Evolutionary conservation across 2,888 invertebrate species (phyloP), one percentile per base, ranked within the genome.

Genomic region (Lasioglossum figueresi): DNA sequence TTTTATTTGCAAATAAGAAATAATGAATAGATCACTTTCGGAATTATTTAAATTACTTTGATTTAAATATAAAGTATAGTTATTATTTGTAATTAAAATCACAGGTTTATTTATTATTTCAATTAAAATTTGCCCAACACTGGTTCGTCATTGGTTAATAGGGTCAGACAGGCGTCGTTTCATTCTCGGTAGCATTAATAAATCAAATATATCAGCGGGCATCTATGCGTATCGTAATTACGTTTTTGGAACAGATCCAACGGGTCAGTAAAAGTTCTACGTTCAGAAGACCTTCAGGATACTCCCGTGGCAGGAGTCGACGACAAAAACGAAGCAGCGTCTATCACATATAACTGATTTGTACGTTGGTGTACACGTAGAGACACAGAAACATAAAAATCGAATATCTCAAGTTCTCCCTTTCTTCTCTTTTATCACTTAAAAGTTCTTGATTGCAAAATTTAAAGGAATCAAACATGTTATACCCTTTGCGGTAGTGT

Each of bases 271-370:
- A 81, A 85, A 86, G 71, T 72, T 84, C 76, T 45, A 76, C 40
- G 63, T 79, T 6, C 45, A 59, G 14, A 78, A 85, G 78, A 86
- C 73, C 86, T 86, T 86, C 82, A 43, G 68, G 72, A 81, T 85
- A 80, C 68, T 3, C 59, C 4, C 52, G 45, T 27, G 82, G 74
- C 77, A 82, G 80, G 56, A 79, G 78, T 59, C 74, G 85, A 73
- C 75, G 78, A 85, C 76, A 79, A 6, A 74, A 83, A 73, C 76
- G 45, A 83, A 90, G 83, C 83, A 70, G 81, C 70, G 73, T 80
- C 40, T 82, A 70, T 68, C 43, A 27, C 68, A 63, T 59, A 76
- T 16, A 70, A 80, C 72, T 76, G 37, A 80, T 73, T 68, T 68
- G 80, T 52, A 79, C 73, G 40, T 45, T 79, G 56, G 74, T 68